phyloP scores from a whole-genome alignment of 2,113 vertebrate species.

The Notiomystis cincta region DNA sequence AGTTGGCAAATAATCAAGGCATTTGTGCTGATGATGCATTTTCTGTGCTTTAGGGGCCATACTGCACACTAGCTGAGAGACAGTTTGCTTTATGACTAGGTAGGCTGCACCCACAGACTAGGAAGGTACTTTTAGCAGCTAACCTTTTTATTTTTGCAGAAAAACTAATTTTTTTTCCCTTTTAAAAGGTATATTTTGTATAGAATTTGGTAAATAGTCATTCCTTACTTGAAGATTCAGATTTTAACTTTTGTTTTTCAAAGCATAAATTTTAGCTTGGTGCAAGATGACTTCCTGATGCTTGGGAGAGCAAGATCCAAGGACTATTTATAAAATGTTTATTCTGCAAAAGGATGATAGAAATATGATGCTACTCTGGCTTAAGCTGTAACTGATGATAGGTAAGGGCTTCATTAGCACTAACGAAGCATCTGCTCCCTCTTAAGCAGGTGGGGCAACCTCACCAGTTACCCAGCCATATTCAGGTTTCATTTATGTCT shows the following conservation, averaged over 20 bases:
- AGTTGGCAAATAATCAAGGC: background rate
- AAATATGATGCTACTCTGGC: background rate
- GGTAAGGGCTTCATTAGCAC: background rate
- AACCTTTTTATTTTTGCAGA: background rate
- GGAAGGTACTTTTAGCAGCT: background rate
- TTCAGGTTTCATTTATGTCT: background rate
- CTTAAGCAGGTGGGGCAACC: rapidly evolving
- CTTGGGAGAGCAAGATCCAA: background rate
- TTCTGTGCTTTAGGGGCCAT: background rate
- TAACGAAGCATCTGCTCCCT: background rate
- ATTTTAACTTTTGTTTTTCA: background rate
- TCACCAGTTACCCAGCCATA: background rate
- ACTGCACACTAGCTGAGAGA: background rate
- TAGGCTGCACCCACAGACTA: background rate
- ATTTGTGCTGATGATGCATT: background rate
- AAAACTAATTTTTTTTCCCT: background rate
- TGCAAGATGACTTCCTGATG: background rate
- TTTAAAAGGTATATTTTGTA: background rate
- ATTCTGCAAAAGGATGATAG: background rate
- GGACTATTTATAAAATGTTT: background rate
- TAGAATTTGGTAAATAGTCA: background rate
- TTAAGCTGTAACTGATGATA: background rate
- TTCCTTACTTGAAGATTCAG: background rate
- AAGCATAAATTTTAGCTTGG: background rate
- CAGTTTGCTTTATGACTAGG: background rate